A percentile compares a stretch with the other conserved stretches of the same genome.
Conservation (phyloP, 2,888 invertebrate species). For the Villa cingulata region DNA sequence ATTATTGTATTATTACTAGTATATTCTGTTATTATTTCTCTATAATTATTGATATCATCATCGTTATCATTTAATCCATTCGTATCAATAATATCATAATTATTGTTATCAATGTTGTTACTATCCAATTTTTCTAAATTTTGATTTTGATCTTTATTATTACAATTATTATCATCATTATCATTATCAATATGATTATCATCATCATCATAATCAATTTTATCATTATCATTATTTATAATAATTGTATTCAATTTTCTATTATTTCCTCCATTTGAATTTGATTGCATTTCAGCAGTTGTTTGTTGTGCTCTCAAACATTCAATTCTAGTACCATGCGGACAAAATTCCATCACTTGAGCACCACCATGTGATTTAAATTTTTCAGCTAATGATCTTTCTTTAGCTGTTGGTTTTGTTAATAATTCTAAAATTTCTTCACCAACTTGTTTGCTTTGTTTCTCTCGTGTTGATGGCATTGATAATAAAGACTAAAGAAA, state of each 20-base stretch:
- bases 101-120: no score
- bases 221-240: conserved; percentile 16
- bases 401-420: conserved; percentile 92
- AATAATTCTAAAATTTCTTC: conserved; percentile 90
- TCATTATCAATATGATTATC: neutral
- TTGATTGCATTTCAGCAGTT: conserved; percentile 27
- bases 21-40: no score
- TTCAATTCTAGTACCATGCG: conserved; percentile 85
- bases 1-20: no score
- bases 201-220: conserved; percentile 15
- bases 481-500: conserved; percentile 29
- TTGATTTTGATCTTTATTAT: conserved; percentile 24
- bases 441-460: conserved; percentile 86
- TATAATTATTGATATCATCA: no score
- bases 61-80: no score
- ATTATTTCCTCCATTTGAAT: no score
- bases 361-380: conserved; percentile 93
- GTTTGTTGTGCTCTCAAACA: conserved; percentile 47
- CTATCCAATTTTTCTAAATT: neutral
- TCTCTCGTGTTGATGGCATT: conserved; percentile 79
- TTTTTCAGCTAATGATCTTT: conserved; percentile 85
- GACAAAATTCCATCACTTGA: conserved; percentile 91
- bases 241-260: conserved; percentile 9
- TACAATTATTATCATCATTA: neutral
- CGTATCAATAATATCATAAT: no score